Base-by-base conservation (phyloP, 1,140 invertebrate genomes). In the Pseudomyrmex dendroicus region DNA sequence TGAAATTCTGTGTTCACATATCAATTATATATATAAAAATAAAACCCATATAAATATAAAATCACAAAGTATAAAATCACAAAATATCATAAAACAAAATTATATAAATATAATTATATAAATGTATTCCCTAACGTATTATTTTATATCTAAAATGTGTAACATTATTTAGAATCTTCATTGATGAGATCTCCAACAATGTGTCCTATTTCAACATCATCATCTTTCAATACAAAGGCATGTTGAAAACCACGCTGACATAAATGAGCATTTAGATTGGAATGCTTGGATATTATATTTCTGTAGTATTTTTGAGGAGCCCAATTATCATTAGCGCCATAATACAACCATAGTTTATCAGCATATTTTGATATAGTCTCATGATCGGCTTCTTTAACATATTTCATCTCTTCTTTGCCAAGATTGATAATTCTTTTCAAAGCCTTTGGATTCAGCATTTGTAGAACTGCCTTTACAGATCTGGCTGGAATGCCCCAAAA, bases 301-400 rank as follows among this genome's bases (percentile, higher is more conserved):
- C 95, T 90, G 88, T 95, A 97, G 90, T 96, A 97, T 68, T 94
- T 90, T 1, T 95, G 82, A 0, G 97, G 97, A 77, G 96, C 96
- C 98, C 98, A 98, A 1, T 95, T 94, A 92, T 98, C 98, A 8
- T 90, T 95, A 8, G 94, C 91, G 0, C 97, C 97, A 93, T 98
- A 98, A 91, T 97, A 98, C 44, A 98, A 95, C 86, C 95, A 96
- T 0, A 98, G 89, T 82, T 96, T 95, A 48, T 94, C 86, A 48
- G 95, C 91, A 89, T 96, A 93, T 61, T 95, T 92, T 9, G 93
- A 86, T 50, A 96, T 92, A 61, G 95, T 84, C 20, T 95, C 91
- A n/a, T 94, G 90, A 84, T 97, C 95, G 17, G 96, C 86, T 56
- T 96, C 95, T 63, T 93, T 94, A 0, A 97, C 95, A 56, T 91